Evolutionary conservation across 2,113 vertebrate species (phyloP).

Genomic region (Xiphophorus hellerii): DNA sequence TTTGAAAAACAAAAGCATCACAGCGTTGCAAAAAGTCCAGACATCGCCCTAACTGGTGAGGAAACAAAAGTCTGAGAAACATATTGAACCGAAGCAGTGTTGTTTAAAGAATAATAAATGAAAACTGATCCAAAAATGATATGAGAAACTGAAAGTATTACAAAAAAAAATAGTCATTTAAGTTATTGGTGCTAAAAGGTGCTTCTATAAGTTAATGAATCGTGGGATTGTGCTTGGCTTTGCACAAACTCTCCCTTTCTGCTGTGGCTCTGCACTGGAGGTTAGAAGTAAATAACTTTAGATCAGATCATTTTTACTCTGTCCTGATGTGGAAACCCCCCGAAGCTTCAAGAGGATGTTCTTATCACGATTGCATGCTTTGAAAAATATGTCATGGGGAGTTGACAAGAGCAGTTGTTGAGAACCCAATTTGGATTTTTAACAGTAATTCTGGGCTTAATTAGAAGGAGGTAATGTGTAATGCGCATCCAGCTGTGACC

Average conservation of each 20-base stretch:
- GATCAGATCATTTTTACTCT: neutral
- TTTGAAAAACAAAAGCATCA: neutral
- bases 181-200: neutral
- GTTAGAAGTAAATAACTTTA: neutral
- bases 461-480: constrained; percentile 34
- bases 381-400: neutral
- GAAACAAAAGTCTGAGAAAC: no score
- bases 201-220: neutral
- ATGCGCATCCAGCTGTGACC: constrained; percentile 24
- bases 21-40: neutral
- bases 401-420: neutral
- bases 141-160: neutral
- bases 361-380: neutral
- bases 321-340: no score
- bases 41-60: neutral
- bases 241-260: neutral
- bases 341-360: neutral
- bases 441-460: constrained; percentile 47
- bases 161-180: neutral
- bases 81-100: neutral
- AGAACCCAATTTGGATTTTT: constrained; percentile 12
- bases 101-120: neutral
- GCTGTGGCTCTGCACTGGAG: neutral
- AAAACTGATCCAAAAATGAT: neutral
- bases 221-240: neutral